phyloP scores from a whole-genome alignment of 2,888 invertebrate species.

The Cinara cedri region DNA sequence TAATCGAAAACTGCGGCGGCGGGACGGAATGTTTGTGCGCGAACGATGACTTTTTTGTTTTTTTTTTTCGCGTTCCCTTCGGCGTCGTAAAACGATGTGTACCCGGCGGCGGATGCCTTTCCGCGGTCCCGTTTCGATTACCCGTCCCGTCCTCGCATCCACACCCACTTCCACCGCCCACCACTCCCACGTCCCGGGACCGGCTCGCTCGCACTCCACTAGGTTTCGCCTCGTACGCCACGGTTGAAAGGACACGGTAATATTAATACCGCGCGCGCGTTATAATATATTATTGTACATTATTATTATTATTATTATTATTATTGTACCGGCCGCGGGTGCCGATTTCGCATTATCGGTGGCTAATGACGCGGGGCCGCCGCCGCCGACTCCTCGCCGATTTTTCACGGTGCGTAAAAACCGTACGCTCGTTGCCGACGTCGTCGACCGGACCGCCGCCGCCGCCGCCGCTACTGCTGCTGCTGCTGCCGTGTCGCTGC shows the following conservation, averaged over 20 bases:
- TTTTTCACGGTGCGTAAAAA: slow-evolving; percentile 40
- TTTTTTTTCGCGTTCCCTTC: not conserved
- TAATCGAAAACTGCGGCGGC: slow-evolving; percentile 31
- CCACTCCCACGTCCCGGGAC: no score
- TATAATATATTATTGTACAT: not conserved
- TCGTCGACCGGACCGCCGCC: not conserved
- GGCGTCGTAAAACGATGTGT: slow-evolving; percentile 16
- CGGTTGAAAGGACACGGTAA: slow-evolving; percentile 1
- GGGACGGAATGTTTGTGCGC: slow-evolving; percentile 17
- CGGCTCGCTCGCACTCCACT: slow-evolving; percentile 4
- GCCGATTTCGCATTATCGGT: slow-evolving; percentile 27
- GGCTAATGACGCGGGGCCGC: slow-evolving; percentile 16
- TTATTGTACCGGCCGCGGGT: not conserved
- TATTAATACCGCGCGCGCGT: no score
- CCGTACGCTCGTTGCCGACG: not conserved
- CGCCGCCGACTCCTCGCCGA: not conserved
- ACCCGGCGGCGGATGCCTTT: slow-evolving; percentile 12
- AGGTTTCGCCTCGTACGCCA: not conserved
- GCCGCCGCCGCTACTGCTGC: no score
- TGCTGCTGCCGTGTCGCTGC: not conserved
- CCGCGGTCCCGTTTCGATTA: not conserved
- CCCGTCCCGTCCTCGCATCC: no score
- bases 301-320: not conserved
- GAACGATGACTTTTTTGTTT: not conserved
- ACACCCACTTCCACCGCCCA: no score